Conservation (phyloP, 1,140 invertebrate genomes). For the Diorhabda sublineata region DNA sequence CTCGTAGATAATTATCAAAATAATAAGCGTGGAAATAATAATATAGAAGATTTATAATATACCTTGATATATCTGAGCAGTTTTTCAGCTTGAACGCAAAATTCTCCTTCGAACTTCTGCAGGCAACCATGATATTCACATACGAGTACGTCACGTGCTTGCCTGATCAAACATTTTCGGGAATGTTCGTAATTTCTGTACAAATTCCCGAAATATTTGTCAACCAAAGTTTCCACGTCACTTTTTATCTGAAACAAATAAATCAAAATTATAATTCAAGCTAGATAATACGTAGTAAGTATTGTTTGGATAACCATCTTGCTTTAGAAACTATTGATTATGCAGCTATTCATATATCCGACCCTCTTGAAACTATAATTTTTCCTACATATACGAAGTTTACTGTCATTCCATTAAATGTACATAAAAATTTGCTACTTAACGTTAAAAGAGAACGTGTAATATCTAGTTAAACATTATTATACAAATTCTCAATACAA, state of each 20-base stretch:
- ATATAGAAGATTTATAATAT: background rate
- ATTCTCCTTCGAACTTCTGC: slow-evolving; percentile 58
- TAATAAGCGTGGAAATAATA: background rate
- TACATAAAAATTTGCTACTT: too few relatives aligned
- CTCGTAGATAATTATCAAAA: background rate
- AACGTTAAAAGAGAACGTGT: too few relatives aligned
- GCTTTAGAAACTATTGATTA: too few relatives aligned
- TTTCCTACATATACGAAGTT: too few relatives aligned
- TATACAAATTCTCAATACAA: too few relatives aligned
- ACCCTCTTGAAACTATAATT: too few relatives aligned
- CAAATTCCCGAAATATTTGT: slow-evolving; percentile 58
- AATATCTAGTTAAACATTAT: too few relatives aligned
- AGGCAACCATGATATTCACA: slow-evolving; percentile 62
- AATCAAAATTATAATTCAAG: background rate
- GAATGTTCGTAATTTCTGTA: slow-evolving; percentile 56
- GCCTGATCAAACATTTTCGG: slow-evolving; percentile 58
- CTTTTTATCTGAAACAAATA: slow-evolving; percentile 49
- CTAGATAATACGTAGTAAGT: too few relatives aligned
- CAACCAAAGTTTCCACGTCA: slow-evolving; percentile 56
- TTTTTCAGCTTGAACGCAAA: slow-evolving; percentile 58
- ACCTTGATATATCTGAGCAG: slow-evolving; percentile 48
- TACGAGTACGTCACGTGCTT: slow-evolving; percentile 64
- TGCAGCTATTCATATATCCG: too few relatives aligned
- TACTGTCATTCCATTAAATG: too few relatives aligned
- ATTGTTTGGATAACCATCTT: too few relatives aligned